Percentiles rank a stretch among this genome's conserved stretches.
These are phyloP conservation scores for Vultur gryphus DNA, from an alignment of 2,797 vertebrate species.

Conservation along the genomic window DNA sequence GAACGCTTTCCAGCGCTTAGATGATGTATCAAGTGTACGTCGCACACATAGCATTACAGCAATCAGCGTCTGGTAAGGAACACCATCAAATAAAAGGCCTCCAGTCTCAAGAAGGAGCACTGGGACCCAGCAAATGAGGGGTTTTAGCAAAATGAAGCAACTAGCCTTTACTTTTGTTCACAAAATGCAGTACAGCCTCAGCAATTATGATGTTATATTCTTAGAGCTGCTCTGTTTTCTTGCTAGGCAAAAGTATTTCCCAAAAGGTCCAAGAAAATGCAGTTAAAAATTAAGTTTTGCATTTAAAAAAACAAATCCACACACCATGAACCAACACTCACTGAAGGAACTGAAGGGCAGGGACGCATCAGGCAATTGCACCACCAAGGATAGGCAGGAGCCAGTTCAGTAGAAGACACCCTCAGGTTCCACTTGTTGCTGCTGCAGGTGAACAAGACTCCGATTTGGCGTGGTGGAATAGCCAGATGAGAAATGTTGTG, in stretches of 20 bases:
- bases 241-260: background rate
- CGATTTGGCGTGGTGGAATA: background rate
- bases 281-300: background rate
- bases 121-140: background rate
- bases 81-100: constrained; percentile 37
- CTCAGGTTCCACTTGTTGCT: background rate
- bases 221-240: background rate
- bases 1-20: constrained; percentile 7
- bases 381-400: background rate
- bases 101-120: background rate
- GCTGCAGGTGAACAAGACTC: fast-evolving
- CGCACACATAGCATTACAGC: background rate
- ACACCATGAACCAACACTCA: background rate
- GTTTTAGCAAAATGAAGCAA: background rate
- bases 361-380: background rate
- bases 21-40: background rate
- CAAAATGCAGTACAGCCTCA: background rate
- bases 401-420: fast-evolving
- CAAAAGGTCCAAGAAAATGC: background rate
- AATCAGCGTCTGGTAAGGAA: constrained; percentile 11
- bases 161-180: background rate
- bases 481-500: background rate
- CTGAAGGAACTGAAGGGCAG: background rate
- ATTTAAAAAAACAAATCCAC: background rate
- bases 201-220: background rate